Evolutionary conservation across 1,140 invertebrate species (phyloP), one percentile per base, ranked within the genome.

Genomic region (Sarcophaga bullata): DNA sequence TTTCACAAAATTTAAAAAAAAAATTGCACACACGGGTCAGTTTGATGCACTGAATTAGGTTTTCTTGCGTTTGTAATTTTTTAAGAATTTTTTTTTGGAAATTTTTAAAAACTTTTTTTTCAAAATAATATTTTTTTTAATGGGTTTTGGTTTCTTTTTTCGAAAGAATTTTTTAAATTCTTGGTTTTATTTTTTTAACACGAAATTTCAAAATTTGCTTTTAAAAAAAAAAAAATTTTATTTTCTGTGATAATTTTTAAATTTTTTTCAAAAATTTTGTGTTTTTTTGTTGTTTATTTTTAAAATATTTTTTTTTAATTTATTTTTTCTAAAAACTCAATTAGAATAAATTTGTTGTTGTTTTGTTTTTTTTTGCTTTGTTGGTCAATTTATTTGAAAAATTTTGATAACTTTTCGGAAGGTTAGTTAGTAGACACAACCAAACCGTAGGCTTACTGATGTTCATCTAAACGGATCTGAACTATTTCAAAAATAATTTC

Each of bases 381-480:
- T 37, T 37, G 25, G 25, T 68, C 62, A 25, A 68, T 68, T n/a
- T 68, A 6, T 25, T 68, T 37, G 25, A 37, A 68, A 19, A 19
- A 68, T 19, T 58, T 13, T 58, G 54, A 58, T 19, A 37, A 37
- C 25, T 37, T 47, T 80, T 80, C 78, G 75, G 72, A 50, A 76
- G 19, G n/a, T n/a, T 58, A 37, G 83, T 73, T 81, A 37, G 15
- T 58, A 68, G 83, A 84, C 88, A 89, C 88, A 88, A 89, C 88
- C 88, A 89, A 89, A 89, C 85, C 86, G 87, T 88, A 87, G 89
- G 88, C 88, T 88, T 86, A 87, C 88, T 89, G 88, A 88, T 89
- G 86, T 89, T 89, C 88, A 89, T 89, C 88, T 89, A 89, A 89
- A 89, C 87, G 87, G 87, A 87, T 89, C 88, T 86, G 86, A 87